Evolutionary conservation across 2,797 vertebrate genomes (phyloP).

Genomic region (Lagodon rhomboides): DNA sequence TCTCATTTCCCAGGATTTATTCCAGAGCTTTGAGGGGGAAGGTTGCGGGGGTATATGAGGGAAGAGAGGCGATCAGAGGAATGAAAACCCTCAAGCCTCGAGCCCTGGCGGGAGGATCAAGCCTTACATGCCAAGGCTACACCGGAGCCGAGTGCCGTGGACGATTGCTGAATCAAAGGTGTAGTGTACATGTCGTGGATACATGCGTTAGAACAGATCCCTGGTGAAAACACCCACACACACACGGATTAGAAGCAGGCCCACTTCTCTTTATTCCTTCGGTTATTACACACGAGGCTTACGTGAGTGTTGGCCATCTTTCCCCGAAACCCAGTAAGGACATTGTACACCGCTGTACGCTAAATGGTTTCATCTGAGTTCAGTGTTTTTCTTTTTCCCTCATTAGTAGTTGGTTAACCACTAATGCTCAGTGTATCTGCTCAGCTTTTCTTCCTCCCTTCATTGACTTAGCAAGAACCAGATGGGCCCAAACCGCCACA

Average conservation of each 20-base stretch:
- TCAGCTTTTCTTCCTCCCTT: conserved; percentile 77
- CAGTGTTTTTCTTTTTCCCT: conserved; percentile 86
- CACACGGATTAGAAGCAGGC: conserved; percentile 75
- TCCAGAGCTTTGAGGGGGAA: conserved; percentile 70
- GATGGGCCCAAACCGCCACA: conserved; percentile 72
- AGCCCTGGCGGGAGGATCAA: conserved; percentile 63
- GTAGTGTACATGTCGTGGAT: conserved; percentile 61
- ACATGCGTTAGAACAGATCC: conserved; percentile 60
- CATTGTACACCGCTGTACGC: conserved; percentile 68
- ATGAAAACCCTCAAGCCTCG: conserved; percentile 72
- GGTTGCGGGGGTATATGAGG: conserved; percentile 51
- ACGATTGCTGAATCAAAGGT: conserved; percentile 65
- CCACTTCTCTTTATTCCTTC: conserved; percentile 57
- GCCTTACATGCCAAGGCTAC: conserved; percentile 63
- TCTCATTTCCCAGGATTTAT: conserved; percentile 90
- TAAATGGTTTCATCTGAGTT: conserved; percentile 85
- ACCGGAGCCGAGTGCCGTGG: conserved; percentile 45
- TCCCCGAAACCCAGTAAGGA: conserved; percentile 76
- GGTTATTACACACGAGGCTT: conserved; percentile 79
- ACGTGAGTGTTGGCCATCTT: conserved; percentile 76
- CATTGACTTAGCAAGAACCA: conserved; percentile 83
- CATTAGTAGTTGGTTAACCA: conserved; percentile 88
- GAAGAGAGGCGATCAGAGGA: conserved; percentile 65
- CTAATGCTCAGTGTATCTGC: conserved; percentile 86
- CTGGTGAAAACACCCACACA: conserved; percentile 47